Base-by-base conservation (phyloP, 2,113 vertebrate species). In the Calyptommatus sinebrachiatus region DNA sequence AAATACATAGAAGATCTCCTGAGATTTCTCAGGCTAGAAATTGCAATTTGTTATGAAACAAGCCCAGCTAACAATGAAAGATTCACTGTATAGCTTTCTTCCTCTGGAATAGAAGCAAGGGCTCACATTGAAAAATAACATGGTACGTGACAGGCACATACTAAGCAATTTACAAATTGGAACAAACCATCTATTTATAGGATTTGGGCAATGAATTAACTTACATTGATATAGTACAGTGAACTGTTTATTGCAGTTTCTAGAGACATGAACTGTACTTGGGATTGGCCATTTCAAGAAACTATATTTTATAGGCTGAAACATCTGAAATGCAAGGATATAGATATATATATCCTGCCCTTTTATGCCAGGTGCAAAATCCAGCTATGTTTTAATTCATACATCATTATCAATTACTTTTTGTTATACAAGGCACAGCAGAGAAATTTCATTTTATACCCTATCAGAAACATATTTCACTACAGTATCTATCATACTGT, bases 191-290 rank as follows among this genome's bases (percentile, higher is more conserved):
- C 73, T 73, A 76, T n/a, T 86, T 91, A 91, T 86, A 82, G 87
- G 81, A 87, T 86, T 86, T 79, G 87, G 80, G 84, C 57, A 81
- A 75, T 88, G 72, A 91, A 88, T 79, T 83, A 83, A 77, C 73
- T 85, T 71, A 86, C 85, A 70, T 87, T 87, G 91, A 94, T 83
- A 92, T 68, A 93, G 76, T 83, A 93, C 70, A 93, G 76, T 46
- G 79, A 86, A 80, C 79, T 92, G 86, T 89, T 94, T 93, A 91
- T 89, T 89, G 86, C 72, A 63, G 26, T 76, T 66, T 26, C 65
- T 79, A 89, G 11, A 83, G 85, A 89, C 88, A 90, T 82, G 63
- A 81, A 90, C 73, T 70, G 62, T 69, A 80, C 60, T 89, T 85
- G 76, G 83, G 88, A 89, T 86, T 71, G 75, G 77, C 78, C 84